A percentile compares a stretch with the other conserved stretches of the same genome.
Conservation (phyloP, 2,113 vertebrate genomes). For the Dolichotis patagonum region DNA sequence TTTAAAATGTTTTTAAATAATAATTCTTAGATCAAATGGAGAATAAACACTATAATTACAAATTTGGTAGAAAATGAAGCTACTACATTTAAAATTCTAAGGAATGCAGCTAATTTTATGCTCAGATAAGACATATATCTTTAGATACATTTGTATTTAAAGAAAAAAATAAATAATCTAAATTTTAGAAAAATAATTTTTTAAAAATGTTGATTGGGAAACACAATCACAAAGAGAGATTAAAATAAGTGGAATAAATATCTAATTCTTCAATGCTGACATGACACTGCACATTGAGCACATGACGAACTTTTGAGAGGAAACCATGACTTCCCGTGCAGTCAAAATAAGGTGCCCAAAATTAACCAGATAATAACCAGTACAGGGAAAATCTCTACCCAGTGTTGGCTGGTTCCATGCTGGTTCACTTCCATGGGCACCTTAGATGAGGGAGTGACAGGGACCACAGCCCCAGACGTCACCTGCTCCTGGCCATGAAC, state of each 20-base stretch:
- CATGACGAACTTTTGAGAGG: not conserved
- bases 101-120: not conserved
- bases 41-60: not conserved
- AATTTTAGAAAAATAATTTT: not conserved
- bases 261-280: not conserved
- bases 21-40: not conserved
- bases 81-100: not conserved
- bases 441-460: not conserved
- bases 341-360: not conserved
- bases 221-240: not conserved
- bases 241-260: not conserved
- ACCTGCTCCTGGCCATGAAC: not conserved
- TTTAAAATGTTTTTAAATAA: not conserved
- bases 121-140: not conserved
- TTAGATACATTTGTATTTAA: not conserved
- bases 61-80: not conserved
- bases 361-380: not conserved
- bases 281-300: too few relatives aligned
- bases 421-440: not conserved
- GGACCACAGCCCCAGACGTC: not conserved
- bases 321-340: not conserved
- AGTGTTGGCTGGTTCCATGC: too few relatives aligned
- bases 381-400: not conserved
- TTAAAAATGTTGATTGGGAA: not conserved
- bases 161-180: constrained; percentile 22